These are phyloP conservation scores for Choristoneura rosaceana DNA, from an alignment of 2,888 invertebrate genomes.

Conservation along the genomic window DNA sequence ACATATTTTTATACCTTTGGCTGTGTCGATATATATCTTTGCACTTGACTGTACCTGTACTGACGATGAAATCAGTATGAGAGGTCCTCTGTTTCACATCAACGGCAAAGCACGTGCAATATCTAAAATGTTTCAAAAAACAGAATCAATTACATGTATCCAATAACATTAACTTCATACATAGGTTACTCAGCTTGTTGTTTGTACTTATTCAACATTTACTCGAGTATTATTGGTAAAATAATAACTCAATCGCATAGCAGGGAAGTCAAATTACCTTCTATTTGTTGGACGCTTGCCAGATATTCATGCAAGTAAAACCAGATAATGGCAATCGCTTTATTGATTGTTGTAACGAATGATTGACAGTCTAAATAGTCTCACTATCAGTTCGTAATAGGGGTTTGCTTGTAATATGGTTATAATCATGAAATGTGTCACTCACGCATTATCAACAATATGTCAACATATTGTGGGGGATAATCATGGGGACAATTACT, in stretches of 20 bases:
- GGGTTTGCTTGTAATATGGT: not conserved
- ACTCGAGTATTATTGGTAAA: slow-evolving; percentile 9
- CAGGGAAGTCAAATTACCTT: slow-evolving; percentile 49
- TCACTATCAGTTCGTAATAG: slow-evolving; percentile 7
- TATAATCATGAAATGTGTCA: slow-evolving; percentile 2
- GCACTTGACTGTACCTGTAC: no score
- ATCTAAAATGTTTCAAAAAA: no score
- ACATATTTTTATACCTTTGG: no score
- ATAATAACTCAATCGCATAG: slow-evolving; percentile 16
- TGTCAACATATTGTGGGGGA: not conserved
- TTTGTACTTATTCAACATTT: not conserved
- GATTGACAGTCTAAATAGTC: slow-evolving; percentile 24
- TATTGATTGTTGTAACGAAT: slow-evolving; percentile 18
- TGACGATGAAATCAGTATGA: no score
- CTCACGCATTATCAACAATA: not conserved
- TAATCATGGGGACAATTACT: not conserved
- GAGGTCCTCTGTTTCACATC: no score
- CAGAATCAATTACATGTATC: no score
- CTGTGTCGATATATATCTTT: no score
- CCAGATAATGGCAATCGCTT: slow-evolving; percentile 23
- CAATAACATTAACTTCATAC: no score
- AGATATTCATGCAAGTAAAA: slow-evolving; percentile 19
- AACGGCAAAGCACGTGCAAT: no score
- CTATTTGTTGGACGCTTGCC: slow-evolving; percentile 42
- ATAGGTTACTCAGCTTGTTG: no score